phyloP scores from a whole-genome alignment of 2,888 invertebrate genomes.

The Nezara viridula region DNA sequence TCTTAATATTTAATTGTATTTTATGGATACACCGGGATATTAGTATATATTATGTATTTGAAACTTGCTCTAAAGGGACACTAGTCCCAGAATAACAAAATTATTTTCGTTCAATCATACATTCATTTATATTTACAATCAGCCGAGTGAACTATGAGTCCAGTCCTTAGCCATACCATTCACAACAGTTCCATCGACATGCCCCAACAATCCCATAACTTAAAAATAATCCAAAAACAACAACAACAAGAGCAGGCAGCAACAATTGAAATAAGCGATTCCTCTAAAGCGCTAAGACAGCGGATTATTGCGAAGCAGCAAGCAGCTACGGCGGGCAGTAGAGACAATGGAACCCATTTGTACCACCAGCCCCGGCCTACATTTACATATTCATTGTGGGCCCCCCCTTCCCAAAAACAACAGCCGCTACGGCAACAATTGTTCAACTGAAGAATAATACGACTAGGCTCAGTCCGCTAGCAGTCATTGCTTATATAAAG shows the following conservation, averaged over 20 bases:
- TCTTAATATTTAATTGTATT: no score
- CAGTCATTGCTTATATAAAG: not conserved
- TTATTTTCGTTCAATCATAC: no score
- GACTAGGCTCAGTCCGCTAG: not conserved
- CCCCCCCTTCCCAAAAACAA: not conserved
- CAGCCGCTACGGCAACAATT: not conserved
- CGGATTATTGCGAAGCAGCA: not conserved
- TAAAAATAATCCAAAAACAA: not conserved
- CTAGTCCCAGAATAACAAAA: no score
- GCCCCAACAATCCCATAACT: not conserved
- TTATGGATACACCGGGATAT: no score
- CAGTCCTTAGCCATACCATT: no score
- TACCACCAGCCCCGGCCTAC: not conserved
- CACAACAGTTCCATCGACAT: not conserved
- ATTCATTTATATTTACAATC: no score
- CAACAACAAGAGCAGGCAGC: not conserved
- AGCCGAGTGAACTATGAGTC: no score
- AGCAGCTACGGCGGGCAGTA: not conserved
- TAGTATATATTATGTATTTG: no score
- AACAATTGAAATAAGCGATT: not conserved
- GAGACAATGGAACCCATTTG: constrained; percentile 9
- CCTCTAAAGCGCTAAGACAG: not conserved
- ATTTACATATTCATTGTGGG: constrained; percentile 8
- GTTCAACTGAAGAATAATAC: constrained; percentile 9
- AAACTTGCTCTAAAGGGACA: no score